Evolutionary conservation across 1,140 invertebrate species (phyloP), one percentile per base, ranked within the genome.

Genomic region (Himalopsyche phryganea): DNA sequence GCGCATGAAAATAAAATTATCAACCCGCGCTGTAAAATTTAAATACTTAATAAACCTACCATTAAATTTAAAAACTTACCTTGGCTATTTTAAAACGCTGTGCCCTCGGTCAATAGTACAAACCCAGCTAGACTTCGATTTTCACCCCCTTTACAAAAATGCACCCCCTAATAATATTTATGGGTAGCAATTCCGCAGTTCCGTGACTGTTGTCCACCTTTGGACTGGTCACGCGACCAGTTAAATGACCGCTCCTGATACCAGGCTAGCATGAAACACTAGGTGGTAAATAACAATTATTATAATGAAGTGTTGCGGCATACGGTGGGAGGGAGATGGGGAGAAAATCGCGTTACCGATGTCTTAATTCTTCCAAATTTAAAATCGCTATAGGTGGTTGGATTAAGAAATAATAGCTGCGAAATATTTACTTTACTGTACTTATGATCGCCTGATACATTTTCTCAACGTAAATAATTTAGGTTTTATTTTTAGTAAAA

Each of bases 241-340:
- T 23, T 28, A 14, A 10, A 20, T 11, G 38, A 19, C 23, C 23
- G 44, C 15, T n/a, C 23, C 52, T 15, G 35, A 50, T 50, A 50
- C 48, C 48, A 35, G 48, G 48, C 17, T 20, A 35, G 38, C 48
- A 50, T 38, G 38, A 50, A 50, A 50, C 48, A 35, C 52, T 11
- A 53, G 23, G 58, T 42, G 58, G 58, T 56, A 61, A 61, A 61
- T 61, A 55, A 55, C 52, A 61, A 61, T 61, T 61, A 61, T 61
- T 55, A 61, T 61, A 61, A 61, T 61, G 58, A 50, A 61, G 58
- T 61, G 58, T 50, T 56, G 41, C 46, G 19, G 41, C 52, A 38
- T 35, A 50, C 36, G 35, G 33, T 18, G 17, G 48, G n/a, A 33
- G 48, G 2, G 38, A 13, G 15, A 3, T 40, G 38, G 38, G 11